Percentiles rank a stretch among this genome's conserved stretches.
phyloP scores from a whole-genome alignment of 2,113 vertebrate genomes.

The Prietella phreatophila region DNA sequence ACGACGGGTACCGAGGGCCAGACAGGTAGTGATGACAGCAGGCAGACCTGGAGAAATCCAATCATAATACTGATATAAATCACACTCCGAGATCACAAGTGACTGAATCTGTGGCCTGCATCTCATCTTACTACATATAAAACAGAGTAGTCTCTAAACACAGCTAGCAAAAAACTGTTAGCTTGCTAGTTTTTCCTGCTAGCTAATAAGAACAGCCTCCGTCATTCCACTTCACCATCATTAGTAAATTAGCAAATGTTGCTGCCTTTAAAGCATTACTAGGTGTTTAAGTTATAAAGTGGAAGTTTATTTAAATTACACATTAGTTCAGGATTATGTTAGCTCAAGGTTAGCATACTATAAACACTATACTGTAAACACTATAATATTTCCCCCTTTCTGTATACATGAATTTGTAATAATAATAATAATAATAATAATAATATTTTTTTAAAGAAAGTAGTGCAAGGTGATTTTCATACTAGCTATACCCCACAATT shows the following conservation, averaged over 20 bases:
- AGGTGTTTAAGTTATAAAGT: neutral
- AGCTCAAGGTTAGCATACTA: neutral
- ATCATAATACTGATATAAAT: conserved; percentile 55
- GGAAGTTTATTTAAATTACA: neutral
- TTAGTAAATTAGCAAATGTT: neutral
- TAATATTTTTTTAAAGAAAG: no score
- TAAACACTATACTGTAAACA: neutral
- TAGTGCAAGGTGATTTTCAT: neutral
- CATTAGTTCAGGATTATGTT: neutral
- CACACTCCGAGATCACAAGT: neutral
- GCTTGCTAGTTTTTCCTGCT: neutral
- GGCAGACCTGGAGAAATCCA: conserved; percentile 67
- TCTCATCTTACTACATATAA: neutral
- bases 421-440: no score
- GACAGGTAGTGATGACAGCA: conserved; percentile 89
- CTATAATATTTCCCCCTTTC: neutral
- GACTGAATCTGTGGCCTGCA: neutral
- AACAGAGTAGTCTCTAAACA: neutral
- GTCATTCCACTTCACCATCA: neutral
- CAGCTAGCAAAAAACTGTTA: neutral
- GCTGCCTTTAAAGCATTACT: neutral
- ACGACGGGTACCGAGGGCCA: conserved; percentile 88
- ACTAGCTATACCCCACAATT: neutral
- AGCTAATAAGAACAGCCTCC: neutral
- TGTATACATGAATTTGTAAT: neutral